Percentiles rank a stretch among this genome's conserved stretches.
Conservation (phyloP, 2,797 vertebrate species). For the Gobio occitaniae region DNA sequence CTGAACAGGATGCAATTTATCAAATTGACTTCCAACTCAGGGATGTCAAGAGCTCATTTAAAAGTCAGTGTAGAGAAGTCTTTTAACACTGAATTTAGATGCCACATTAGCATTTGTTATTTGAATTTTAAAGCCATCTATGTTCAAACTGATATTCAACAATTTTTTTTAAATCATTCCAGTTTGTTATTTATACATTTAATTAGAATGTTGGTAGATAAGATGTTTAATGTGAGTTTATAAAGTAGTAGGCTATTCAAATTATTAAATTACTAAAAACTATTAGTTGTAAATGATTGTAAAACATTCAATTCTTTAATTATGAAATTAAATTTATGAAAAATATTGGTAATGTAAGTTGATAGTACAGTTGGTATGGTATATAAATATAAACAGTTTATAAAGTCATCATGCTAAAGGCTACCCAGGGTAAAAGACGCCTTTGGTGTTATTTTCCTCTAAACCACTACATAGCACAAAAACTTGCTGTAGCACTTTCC, state of each 20-base stretch:
- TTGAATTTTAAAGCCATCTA: constrained; percentile 11
- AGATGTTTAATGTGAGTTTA: neutral
- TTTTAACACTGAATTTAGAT: constrained; percentile 50
- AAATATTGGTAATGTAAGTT: no score
- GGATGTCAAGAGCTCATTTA: constrained; percentile 38
- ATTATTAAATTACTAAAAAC: neutral
- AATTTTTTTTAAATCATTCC: neutral
- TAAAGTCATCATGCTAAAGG: no score
- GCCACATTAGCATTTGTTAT: constrained; percentile 49
- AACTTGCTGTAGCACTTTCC: no score
- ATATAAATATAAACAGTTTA: no score
- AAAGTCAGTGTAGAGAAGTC: constrained; percentile 28
- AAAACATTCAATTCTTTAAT: neutral
- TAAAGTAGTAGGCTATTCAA: neutral
- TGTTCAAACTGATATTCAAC: neutral
- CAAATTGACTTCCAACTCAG: constrained; percentile 45
- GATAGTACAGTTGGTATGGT: neutral
- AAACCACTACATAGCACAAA: no score
- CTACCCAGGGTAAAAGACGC: no score
- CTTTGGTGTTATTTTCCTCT: no score
- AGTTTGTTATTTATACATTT: neutral
- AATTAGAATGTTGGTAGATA: neutral
- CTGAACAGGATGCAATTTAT: constrained; percentile 56
- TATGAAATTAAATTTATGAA: no score
- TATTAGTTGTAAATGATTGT: neutral